Evolutionary conservation across 2,888 invertebrate species (phyloP).

Genomic region (Pemphredon lugubris): DNA sequence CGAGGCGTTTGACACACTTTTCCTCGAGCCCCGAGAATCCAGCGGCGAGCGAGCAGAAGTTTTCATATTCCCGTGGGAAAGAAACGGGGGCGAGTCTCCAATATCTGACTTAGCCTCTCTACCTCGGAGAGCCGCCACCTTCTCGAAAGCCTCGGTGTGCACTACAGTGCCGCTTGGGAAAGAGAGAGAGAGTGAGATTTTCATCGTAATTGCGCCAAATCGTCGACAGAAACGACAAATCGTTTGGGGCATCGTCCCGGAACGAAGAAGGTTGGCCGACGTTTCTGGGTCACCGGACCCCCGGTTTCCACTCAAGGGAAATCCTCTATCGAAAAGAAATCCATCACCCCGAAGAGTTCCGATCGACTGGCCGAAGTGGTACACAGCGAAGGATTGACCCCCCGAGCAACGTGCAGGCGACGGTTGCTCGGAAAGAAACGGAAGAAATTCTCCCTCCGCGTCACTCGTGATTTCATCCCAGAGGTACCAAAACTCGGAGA

Average conservation of each 20-base stretch:
- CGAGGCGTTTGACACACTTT: constrained; percentile 10
- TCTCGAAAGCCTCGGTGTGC: no score
- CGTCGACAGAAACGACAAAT: constrained; percentile 38
- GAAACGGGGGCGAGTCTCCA: constrained; percentile 9
- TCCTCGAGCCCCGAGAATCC: constrained; percentile 1
- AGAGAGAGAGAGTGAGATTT: constrained; percentile 29
- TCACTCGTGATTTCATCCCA: no score
- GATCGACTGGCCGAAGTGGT: constrained; percentile 8
- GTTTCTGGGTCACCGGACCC: constrained; percentile 51
- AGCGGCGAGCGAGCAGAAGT: not conserved
- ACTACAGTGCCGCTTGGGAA: no score
- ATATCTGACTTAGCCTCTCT: no score
- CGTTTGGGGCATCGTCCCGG: not conserved
- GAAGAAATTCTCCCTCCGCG: no score
- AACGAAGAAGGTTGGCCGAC: not conserved
- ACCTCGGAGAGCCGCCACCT: no score
- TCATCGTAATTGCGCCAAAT: constrained; percentile 50
- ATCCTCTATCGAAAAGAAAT: constrained; percentile 39
- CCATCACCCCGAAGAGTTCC: constrained; percentile 25
- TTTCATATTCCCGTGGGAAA: constrained; percentile 18
- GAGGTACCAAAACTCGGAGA: no score
- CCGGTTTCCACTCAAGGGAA: constrained; percentile 9
- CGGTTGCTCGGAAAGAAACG: no score
- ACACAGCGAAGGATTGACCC: constrained; percentile 14
- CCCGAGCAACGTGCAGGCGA: no score